Evolutionary conservation across 2,888 invertebrate genomes (phyloP).

Genomic region (Pinctada fucata): DNA sequence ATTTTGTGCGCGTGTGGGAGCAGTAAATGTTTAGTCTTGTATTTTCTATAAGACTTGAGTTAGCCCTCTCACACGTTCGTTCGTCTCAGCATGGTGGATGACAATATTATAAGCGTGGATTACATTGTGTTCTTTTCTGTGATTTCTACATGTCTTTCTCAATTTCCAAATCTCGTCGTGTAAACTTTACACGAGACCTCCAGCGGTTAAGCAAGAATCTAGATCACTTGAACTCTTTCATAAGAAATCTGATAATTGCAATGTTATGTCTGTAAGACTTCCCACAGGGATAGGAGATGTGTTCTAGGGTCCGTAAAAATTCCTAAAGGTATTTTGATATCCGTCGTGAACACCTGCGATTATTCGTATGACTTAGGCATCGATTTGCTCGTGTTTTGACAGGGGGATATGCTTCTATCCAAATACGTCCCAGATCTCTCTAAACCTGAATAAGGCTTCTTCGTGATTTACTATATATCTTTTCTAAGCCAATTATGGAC

Average conservation of each 20-base stretch:
- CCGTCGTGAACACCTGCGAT: conserved; percentile 25
- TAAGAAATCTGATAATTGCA: conserved; percentile 19
- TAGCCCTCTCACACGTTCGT: no score
- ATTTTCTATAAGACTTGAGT: no score
- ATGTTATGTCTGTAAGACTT: conserved; percentile 19
- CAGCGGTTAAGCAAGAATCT: not conserved
- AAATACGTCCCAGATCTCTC: not conserved
- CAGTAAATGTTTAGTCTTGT: no score
- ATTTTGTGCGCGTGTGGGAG: no score
- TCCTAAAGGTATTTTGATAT: not conserved
- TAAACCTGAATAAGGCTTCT: not conserved
- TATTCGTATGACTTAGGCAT: conserved; percentile 18
- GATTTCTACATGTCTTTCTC: no score
- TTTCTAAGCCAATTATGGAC: not conserved
- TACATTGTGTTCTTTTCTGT: no score
- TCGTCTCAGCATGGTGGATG: no score
- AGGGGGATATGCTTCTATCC: conserved; percentile 5
- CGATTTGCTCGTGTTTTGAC: conserved; percentile 36
- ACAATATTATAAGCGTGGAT: no score
- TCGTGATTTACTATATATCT: conserved; percentile 1
- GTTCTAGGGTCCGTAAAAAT: conserved; percentile 17
- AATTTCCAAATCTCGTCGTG: not conserved
- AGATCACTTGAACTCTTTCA: not conserved
- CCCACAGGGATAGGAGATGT: conserved; percentile 17
- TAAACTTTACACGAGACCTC: not conserved